Evolutionary conservation across 2,797 vertebrate genomes (phyloP).

Genomic region (Manis pentadactyla): DNA sequence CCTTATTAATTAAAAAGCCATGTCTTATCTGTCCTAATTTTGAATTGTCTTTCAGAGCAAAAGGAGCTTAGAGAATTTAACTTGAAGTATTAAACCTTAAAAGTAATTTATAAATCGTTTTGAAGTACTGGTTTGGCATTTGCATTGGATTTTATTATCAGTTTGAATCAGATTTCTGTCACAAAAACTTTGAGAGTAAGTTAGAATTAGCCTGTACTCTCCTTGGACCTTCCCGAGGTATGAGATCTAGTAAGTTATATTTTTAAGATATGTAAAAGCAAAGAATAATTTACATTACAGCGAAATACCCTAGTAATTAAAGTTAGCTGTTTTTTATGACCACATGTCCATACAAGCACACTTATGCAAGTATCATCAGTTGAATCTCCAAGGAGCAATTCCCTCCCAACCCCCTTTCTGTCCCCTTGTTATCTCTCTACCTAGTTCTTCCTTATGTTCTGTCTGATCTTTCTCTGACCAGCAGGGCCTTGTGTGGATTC

Average conservation of each 20-base stretch:
- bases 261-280: background rate
- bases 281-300: background rate
- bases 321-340: background rate
- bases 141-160: conserved; percentile 12
- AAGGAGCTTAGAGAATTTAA: conserved; percentile 25
- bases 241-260: background rate
- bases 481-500: conserved; percentile 45
- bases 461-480: conserved; percentile 69
- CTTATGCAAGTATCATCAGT: background rate
- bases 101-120: conserved; percentile 29
- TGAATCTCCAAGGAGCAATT: background rate
- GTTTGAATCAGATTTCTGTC: conserved; percentile 14
- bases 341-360: background rate
- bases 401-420: background rate
- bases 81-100: conserved; percentile 18
- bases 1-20: conserved; percentile 31
- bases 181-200: background rate
- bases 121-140: background rate
- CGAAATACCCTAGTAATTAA: background rate
- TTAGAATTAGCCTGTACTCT: background rate
- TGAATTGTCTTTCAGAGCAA: conserved; percentile 8
- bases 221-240: background rate
- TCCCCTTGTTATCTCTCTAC: background rate
- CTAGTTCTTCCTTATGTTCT: conserved; percentile 36
- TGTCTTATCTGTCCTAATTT: background rate